Conservation (phyloP, 2,888 invertebrate genomes). For the Augochlorella aurata region DNA sequence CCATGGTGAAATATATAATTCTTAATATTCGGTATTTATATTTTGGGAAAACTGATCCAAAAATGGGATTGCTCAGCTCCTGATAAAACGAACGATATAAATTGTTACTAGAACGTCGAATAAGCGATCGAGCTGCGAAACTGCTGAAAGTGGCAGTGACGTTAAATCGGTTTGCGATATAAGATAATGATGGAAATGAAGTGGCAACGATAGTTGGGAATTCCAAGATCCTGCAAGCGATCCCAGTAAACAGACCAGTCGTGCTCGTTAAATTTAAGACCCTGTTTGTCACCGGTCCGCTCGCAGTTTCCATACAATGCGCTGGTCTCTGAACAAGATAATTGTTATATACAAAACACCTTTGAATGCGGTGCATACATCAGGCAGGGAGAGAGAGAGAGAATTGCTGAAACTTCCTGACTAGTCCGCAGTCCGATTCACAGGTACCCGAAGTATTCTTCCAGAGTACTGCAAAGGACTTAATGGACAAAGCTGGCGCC, state of each 20-base stretch:
- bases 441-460: slow-evolving; percentile 59
- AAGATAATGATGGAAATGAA: slow-evolving; percentile 30
- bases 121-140: background rate
- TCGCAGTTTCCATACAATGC: slow-evolving; percentile 21
- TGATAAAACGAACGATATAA: no score
- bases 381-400: slow-evolving; percentile 14
- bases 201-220: slow-evolving; percentile 23
- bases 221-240: slow-evolving; percentile 17
- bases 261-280: slow-evolving; percentile 47
- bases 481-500: slow-evolving; percentile 65
- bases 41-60: no score
- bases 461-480: slow-evolving; percentile 49
- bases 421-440: slow-evolving; percentile 58
- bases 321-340: slow-evolving; percentile 43
- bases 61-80: no score
- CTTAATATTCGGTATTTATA: no score
- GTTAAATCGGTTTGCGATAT: background rate
- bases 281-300: slow-evolving; percentile 28
- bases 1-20: no score
- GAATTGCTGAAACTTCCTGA: slow-evolving; percentile 50
- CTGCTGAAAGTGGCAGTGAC: background rate
- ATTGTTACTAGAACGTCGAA: background rate
- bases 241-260: slow-evolving; percentile 33
- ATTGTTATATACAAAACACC: slow-evolving; percentile 53
- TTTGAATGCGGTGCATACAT: slow-evolving; percentile 45